Base-by-base conservation (phyloP, 2,888 invertebrate genomes). In the Polydrusus tereticollis region DNA sequence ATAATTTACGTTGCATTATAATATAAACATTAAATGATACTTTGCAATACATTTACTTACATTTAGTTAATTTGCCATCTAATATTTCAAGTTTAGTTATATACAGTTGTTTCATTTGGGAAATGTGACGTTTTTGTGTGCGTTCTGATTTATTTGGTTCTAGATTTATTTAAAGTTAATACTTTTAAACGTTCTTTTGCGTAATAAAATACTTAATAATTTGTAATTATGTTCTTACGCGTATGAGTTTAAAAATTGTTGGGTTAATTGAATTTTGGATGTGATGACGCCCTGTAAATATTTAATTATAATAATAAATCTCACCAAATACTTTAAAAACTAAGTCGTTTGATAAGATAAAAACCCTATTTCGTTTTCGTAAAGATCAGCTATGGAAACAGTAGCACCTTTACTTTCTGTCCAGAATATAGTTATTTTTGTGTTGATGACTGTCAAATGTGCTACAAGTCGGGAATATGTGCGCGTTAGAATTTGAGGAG, bases 261-360 rank as follows among this genome's bases (percentile, higher is more conserved):
- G 1, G n/a, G 7, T 36, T 36, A n/a, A 8, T n/a, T 36, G 4
- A 8, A 10, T 33, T 12, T 4, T 36, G 12, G 1, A 36, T 36
- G 4, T 12, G 38, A 38, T 38, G 6, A 26, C 68, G 41, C 58
- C 33, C 36, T 50, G 59, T 68, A 68, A 50, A 26, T 62, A 23
- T 16, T 47, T 47, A 58, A 58, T 58, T 41, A 38, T 52, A 52
- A 60, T 63, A 14, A 68, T 23, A 60, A 29, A 60, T 60, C 52
- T 52, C 43, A 47, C 59, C 21, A 68, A 69, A 60, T 69, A 41
- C 50, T 62, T 29, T 68, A 60, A 55, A 69, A 69, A 69, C 62
- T 63, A 69, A 63, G 50, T 12, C 33, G 7, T 43, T 2, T 45
- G 69, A 69, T 69, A 69, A 69, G 69, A 69, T 69, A 69, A 69